Base-by-base conservation (phyloP, 2,888 invertebrate genomes). In the Phrixothrix hirtus region DNA sequence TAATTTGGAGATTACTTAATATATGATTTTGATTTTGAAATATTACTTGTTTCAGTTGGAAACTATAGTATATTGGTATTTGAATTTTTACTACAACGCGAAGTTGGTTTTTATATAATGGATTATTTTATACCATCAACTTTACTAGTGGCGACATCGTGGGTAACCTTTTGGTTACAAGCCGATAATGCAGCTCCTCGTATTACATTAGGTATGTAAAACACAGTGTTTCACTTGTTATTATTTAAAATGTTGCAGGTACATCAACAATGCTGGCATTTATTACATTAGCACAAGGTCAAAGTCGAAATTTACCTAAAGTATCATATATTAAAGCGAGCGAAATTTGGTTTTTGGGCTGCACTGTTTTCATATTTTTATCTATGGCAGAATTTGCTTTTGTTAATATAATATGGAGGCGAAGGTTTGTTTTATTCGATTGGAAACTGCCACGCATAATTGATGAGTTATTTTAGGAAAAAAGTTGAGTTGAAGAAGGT, bases 81-180 rank as follows among this genome's bases (percentile, higher is more conserved):
- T 67, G 86, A 87, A 1, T 89, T 92, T 64, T 86, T 87, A 66
- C 75, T 92, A 34, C 85, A 86, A 1, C 82, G 91, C 34, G 90
- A 91, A 77, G 88, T 90, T 59, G 92, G 92, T 15, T 92, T 88
- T 71, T 92, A 92, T 71, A 80, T 92, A 57, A 88, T 92, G 87
- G 92, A 92, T 67, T 92, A 91, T 70, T 92, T 90, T 63, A 82
- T 92, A 57, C 92, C 92, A 1, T 92, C 92, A 4, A 89, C 92
- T 79, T 81, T 92, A 70, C 84, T 92, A 64, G 92, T 92, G 1
- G 86, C 87, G 3, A 89, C 89, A 65, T 92, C 92, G 0, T 92
- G 92, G 92, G 91, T 92, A 7, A 89, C 92, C 0, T 92, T 92
- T 71, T 92, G 92, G 92, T 74, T 92, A 48, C 92, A 92, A 72